Evolutionary conservation across 2,113 vertebrate genomes (phyloP).

Genomic region (Lophochroa leadbeateri): DNA sequence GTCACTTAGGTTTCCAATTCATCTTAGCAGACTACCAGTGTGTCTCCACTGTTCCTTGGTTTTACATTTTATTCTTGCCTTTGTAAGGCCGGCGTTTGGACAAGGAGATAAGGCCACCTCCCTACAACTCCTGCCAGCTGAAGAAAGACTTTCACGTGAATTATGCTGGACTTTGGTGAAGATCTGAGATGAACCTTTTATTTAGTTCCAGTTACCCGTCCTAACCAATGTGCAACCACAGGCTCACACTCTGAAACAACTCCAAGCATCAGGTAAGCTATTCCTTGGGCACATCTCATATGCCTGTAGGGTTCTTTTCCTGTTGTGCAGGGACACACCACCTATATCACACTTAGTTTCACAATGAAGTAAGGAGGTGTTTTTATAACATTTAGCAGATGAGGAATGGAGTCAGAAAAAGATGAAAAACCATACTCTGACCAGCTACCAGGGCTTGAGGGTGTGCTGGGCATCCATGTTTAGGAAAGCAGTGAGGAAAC

Average conservation of each 20-base stretch:
- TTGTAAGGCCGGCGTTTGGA: background rate
- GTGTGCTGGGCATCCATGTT: background rate
- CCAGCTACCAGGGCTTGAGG: background rate
- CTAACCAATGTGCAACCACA: background rate
- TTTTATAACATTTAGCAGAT: background rate
- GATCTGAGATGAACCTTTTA: background rate
- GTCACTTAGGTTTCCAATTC: conserved; percentile 34
- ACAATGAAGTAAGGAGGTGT: background rate
- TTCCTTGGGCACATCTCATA: background rate
- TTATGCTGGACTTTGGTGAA: background rate
- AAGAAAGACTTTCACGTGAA: background rate
- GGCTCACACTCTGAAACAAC: background rate
- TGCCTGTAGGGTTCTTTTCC: background rate
- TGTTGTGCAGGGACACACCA: background rate
- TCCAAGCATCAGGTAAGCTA: background rate
- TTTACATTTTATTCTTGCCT: background rate
- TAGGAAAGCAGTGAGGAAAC: background rate
- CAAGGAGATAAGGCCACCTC: background rate
- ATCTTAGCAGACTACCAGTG: background rate
- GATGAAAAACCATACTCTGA: background rate
- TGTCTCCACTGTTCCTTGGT: background rate
- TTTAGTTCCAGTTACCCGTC: background rate
- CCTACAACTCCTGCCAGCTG: background rate
- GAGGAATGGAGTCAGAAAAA: background rate
- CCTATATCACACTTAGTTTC: background rate